A percentile compares a stretch with the other conserved stretches of the same genome.
Conservation (phyloP, 2,888 invertebrate species). For the Slavum lentiscoides region DNA sequence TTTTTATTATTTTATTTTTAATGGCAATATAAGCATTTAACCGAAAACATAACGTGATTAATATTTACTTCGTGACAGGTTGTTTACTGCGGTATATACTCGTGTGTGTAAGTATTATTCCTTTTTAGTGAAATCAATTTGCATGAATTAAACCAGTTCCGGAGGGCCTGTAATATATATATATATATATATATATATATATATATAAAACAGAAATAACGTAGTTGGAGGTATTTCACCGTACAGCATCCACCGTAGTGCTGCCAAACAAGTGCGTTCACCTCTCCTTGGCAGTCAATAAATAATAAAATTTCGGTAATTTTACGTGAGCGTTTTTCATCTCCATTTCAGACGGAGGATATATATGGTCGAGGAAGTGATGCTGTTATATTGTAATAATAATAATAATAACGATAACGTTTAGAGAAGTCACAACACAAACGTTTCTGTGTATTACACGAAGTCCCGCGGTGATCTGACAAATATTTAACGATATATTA, state of each 20-base stretch:
- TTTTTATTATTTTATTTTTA: not conserved
- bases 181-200: no score
- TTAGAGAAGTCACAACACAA: no score
- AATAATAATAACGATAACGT: no score
- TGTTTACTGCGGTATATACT: not conserved
- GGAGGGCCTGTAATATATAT: not conserved
- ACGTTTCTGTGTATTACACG: no score
- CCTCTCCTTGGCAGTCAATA: not conserved
- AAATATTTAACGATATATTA: no score
- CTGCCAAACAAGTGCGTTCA: slow-evolving; percentile 7
- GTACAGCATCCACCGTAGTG: not conserved
- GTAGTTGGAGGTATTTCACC: not conserved
- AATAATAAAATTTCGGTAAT: slow-evolving; percentile 8
- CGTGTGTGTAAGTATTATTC: no score
- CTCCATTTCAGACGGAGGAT: no score
- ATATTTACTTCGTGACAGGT: not conserved
- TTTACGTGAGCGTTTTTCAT: not conserved
- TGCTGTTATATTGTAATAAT: no score
- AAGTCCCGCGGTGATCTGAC: no score
- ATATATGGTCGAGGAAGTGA: no score
- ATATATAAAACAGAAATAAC: not conserved
- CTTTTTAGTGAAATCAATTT: slow-evolving; percentile 19
- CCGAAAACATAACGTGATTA: slow-evolving; percentile 1
- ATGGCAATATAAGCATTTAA: not conserved
- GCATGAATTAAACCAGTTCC: slow-evolving; percentile 33